Evolutionary conservation across 2,888 invertebrate species (phyloP).

Genomic region (Campopleginae sp.): DNA sequence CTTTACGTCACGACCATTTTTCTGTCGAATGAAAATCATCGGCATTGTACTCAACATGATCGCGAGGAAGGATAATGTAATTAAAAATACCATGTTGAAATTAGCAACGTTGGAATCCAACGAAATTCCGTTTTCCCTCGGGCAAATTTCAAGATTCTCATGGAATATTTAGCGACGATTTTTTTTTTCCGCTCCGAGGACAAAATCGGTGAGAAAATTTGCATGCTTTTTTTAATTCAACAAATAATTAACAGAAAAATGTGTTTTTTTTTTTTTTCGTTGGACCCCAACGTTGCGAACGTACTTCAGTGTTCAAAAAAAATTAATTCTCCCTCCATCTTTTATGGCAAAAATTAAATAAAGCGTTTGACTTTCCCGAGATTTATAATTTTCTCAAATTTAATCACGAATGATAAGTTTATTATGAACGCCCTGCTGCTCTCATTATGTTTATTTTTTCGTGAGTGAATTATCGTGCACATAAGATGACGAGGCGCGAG

Average conservation of each 20-base stretch:
- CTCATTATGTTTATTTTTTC: not conserved
- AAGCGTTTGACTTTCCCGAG: not conserved
- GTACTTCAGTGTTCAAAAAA: too few species aligned
- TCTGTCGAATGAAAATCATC: not conserved
- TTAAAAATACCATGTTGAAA: too few species aligned
- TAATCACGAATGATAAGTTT: not conserved
- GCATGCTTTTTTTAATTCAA: too few species aligned
- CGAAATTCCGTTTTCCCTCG: too few species aligned
- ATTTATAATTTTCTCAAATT: not conserved
- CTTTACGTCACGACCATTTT: not conserved
- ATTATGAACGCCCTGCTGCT: not conserved
- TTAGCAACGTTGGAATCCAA: too few species aligned
- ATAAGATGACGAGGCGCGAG: slow-evolving; percentile 14
- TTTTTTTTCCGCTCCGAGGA: too few species aligned
- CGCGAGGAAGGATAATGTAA: not conserved
- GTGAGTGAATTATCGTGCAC: slow-evolving; percentile 4
- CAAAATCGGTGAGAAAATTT: too few species aligned
- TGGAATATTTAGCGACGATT: too few species aligned
- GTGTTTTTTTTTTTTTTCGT: too few species aligned
- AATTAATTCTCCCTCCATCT: not conserved
- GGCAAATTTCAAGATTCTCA: too few species aligned
- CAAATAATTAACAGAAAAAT: too few species aligned
- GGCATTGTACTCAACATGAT: not conserved
- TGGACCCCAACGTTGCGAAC: too few species aligned
- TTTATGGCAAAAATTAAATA: not conserved